Evolutionary conservation across 2,888 invertebrate genomes (phyloP), one percentile per base, ranked within the genome.

Genomic region (Agonum fuliginosum): DNA sequence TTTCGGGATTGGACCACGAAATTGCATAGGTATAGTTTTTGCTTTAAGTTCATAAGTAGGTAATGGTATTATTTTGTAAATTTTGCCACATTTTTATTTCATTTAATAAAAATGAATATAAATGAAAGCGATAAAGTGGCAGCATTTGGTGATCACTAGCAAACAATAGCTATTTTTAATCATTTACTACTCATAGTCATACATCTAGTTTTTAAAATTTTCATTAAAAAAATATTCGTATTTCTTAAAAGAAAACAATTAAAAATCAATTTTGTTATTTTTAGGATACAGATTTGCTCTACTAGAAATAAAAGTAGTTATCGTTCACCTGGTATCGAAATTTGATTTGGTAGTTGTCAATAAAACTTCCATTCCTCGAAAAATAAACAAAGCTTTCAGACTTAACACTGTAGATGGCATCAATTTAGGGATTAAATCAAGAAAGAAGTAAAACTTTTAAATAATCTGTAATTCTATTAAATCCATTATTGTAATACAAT

Each of bases 1-100:
- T 0, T 88, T 89, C 78, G 89, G 89, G 1, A 79, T 83, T 48
- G 88, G 89, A 2, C 88, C 88, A 0, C 85, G 89, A 72, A 86
- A 82, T 78, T 89, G 89, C 79, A 86, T 88, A 65, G 88, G 88
- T 87, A 48, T 85, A 86, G 24, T 86, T 86, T 14, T 84, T 14
- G 24, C n/a, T 43, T 46, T 46, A 22, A 22, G 20, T n/a, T 12
- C 6, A 22, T 70, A 4, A 14, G n/a, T 20, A 2, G n/a, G 10
- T 20, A 34, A 14, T 14, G 1, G 12, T 19, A 14, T 1, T 14
- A 1, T 20, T 12, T 75, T 14, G 41, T n/a, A n/a, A n/a, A n/a
- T n/a, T n/a, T n/a, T n/a, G n/a, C n/a, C n/a, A n/a, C n/a, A n/a
- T n/a, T n/a, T n/a, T n/a, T n/a, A n/a, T n/a, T n/a, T n/a, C n/a